These are phyloP conservation scores for Oenanthe melanoleuca DNA, from an alignment of 2,113 vertebrate species.

Conservation along the genomic window DNA sequence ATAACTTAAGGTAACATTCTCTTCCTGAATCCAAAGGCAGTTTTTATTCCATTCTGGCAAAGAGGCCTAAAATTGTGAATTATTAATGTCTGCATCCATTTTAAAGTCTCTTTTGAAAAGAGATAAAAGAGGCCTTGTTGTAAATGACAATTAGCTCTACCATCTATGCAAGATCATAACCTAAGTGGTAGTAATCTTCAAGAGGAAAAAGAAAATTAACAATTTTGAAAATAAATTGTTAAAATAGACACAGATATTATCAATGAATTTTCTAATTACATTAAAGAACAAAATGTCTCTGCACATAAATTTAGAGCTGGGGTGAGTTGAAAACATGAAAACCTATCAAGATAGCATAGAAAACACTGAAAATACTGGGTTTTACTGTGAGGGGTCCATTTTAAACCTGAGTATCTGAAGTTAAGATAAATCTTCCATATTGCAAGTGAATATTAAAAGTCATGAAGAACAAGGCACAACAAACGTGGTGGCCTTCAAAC, in stretches of 20 bases:
- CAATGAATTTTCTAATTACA: background rate
- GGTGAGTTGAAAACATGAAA: background rate
- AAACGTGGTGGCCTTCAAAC: background rate
- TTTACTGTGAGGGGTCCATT: background rate
- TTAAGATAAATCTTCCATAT: background rate
- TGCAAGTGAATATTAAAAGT: background rate
- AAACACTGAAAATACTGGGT: background rate
- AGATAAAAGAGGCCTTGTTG: background rate
- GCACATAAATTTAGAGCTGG: background rate
- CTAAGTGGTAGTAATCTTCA: background rate
- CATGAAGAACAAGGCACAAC: background rate
- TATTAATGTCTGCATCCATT: slow-evolving; percentile 20
- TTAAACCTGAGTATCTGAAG: background rate
- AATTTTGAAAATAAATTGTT: background rate
- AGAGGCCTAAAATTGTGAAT: background rate
- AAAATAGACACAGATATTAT: background rate
- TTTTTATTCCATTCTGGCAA: slow-evolving; percentile 25
- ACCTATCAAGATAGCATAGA: background rate
- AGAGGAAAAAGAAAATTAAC: background rate
- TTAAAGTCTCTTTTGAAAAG: slow-evolving; percentile 9
- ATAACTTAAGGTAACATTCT: background rate
- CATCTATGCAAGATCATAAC: background rate
- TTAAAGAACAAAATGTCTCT: background rate
- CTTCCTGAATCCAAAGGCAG: background rate
- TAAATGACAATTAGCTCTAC: slow-evolving; percentile 13